Base-by-base conservation (phyloP, 2,888 invertebrate genomes). In the Lordiphosa andalusiaca region DNA sequence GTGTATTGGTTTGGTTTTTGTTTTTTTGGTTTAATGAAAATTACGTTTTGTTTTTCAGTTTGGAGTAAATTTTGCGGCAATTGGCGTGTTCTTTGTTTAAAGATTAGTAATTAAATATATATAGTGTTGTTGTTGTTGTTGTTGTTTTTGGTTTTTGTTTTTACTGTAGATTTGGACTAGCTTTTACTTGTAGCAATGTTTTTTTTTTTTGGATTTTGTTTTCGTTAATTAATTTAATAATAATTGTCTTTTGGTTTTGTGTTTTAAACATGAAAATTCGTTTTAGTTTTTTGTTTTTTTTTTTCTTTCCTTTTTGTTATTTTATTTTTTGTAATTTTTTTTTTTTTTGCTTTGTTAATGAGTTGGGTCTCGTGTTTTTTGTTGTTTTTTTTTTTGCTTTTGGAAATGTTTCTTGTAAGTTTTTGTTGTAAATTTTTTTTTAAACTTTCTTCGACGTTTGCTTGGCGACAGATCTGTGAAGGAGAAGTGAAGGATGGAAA, bases 141-240 rank as follows among this genome's bases (percentile, higher is more conserved):
- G 19, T 19, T 19, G 19, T 64, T 53, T 46, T 25, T 57, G 35
- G 25, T 44, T 61, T 51, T 52, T 59, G 36, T 64, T 54, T 35
- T 47, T 59, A 50, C 61, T 77, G 82, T 82, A 85, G 76, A 75
- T 71, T 77, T 82, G 85, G 82, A 84, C 74, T 85, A 77, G 74
- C 70, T 80, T 77, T 71, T 77, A 69, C 53, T 71, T 69, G 46
- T 68, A 70, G 76, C 67, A 70, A 73, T 67, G 53, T 61, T 80
- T 65, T 16, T 16, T 61, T 80, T 65, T 16, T 16, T 40, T 46
- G 25, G 25, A 56, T 60, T 35, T 46, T 21, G 74, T 55, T 58
- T 52, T 23, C 46, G 53, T 58, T 55, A 42, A 64, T 55, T 71
- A 57, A 54, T 78, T 50, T 38, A 71, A 68, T 76, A 74, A 67